These are phyloP conservation scores for Protodeltote pygarga DNA, from an alignment of 2,888 invertebrate genomes.

Conservation along the genomic window DNA sequence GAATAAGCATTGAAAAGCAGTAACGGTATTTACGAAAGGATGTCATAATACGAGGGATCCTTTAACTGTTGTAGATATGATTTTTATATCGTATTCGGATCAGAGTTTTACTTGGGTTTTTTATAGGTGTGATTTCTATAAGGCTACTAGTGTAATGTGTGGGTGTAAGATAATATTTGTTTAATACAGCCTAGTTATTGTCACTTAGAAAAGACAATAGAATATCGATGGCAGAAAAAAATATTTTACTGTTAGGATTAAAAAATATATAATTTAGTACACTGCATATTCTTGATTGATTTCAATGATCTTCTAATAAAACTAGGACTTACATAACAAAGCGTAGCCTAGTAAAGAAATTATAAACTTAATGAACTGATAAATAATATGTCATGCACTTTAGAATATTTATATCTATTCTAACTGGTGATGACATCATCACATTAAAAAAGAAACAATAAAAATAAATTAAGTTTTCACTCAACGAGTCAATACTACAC, in stretches of 20 bases:
- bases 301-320: too few relatives aligned
- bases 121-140: slow-evolving; percentile 11
- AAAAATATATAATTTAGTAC: too few relatives aligned
- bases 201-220: slow-evolving; percentile 32
- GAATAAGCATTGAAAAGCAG: slow-evolving; percentile 75
- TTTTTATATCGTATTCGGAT: slow-evolving; percentile 23
- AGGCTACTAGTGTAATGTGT: slow-evolving; percentile 6
- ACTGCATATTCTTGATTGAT: too few relatives aligned
- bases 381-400: too few relatives aligned
- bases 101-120: slow-evolving; percentile 9
- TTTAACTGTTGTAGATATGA: slow-evolving; percentile 46
- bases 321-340: not conserved
- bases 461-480: slow-evolving; percentile 24
- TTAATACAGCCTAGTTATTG: slow-evolving; percentile 7
- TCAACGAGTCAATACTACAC: not conserved
- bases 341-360: not conserved
- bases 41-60: slow-evolving; percentile 63
- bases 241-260: not conserved
- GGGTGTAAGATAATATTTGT: slow-evolving; percentile 11
- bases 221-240: slow-evolving; percentile 13
- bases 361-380: slow-evolving; percentile 8
- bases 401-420: slow-evolving; percentile 8
- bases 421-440: slow-evolving; percentile 17
- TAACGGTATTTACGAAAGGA: slow-evolving; percentile 70
- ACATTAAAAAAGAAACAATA: slow-evolving; percentile 28